Evolutionary conservation across 2,888 invertebrate genomes (phyloP).

Genomic region (Ceratothoa steindachneri): DNA sequence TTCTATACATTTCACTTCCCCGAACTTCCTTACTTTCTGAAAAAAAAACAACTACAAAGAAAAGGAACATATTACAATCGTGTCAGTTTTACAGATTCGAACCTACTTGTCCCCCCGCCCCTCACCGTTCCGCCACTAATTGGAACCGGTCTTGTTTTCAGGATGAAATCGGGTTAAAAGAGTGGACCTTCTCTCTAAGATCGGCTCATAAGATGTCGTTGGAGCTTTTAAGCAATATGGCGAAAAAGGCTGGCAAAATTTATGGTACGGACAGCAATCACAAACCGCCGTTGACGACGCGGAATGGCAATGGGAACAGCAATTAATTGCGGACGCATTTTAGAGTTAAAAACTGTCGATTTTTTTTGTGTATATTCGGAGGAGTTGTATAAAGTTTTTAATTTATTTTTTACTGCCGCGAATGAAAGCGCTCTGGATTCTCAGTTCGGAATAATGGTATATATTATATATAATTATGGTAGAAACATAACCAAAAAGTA

Average conservation of each 20-base stretch:
- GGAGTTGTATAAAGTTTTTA: neutral
- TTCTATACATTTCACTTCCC: no score
- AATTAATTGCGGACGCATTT: conserved; percentile 8
- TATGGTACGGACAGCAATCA: conserved; percentile 76
- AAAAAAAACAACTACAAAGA: no score
- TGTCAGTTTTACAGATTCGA: no score
- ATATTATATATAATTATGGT: conserved; percentile 14
- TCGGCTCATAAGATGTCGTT: conserved; percentile 93
- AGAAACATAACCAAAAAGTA: neutral
- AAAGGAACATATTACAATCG: no score
- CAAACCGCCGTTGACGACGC: conserved; percentile 32
- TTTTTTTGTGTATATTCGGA: conserved; percentile 15
- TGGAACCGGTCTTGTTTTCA: no score
- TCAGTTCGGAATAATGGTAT: conserved; percentile 3
- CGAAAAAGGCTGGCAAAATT: conserved; percentile 96
- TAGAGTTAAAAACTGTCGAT: conserved; percentile 12
- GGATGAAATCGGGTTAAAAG: conserved; percentile 97
- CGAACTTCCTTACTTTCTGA: no score
- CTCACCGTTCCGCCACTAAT: no score
- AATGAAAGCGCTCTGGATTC: neutral
- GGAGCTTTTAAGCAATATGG: conserved; percentile 94
- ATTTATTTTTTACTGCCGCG: neutral
- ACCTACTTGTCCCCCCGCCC: no score
- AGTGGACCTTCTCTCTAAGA: conserved; percentile 93
- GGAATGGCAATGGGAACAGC: conserved; percentile 26